These are phyloP conservation scores for Sebastes itinus DNA, from an alignment of 2,797 vertebrate species.

Conservation along the genomic window DNA sequence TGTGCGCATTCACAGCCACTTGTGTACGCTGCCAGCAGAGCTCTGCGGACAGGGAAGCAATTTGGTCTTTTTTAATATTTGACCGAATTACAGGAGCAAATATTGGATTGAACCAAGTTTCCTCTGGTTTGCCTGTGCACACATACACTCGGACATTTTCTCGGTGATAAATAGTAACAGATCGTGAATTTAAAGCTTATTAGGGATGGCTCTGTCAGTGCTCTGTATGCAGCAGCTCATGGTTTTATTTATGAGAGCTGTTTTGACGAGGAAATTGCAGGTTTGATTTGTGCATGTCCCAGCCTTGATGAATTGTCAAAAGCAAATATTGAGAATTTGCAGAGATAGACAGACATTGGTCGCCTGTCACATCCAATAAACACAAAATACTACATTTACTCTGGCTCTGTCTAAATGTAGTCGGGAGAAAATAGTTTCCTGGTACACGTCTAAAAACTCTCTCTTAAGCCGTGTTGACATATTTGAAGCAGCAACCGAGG, in stretches of 20 bases:
- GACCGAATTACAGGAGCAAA: conserved; percentile 77
- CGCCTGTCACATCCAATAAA: conserved; percentile 65
- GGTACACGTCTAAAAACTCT: conserved; percentile 35
- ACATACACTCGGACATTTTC: conserved; percentile 59
- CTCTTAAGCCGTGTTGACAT: conserved; percentile 41
- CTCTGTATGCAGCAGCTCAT: conserved; percentile 46
- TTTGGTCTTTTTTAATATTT: conserved; percentile 78
- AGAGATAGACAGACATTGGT: conserved; percentile 57
- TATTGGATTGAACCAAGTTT: conserved; percentile 74
- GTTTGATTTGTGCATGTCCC: conserved; percentile 65
- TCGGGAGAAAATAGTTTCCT: conserved; percentile 50
- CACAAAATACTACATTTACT: conserved; percentile 49
- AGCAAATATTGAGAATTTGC: conserved; percentile 70
- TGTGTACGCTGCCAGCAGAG: conserved; percentile 51
- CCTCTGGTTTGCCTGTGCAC: conserved; percentile 67
- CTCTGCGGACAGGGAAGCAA: conserved; percentile 71
- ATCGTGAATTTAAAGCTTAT: conserved; percentile 67
- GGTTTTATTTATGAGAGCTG: conserved; percentile 65
- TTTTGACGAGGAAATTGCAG: conserved; percentile 71
- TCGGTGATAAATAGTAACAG: conserved; percentile 68
- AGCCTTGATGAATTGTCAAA: conserved; percentile 64
- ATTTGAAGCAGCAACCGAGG: conserved; percentile 21
- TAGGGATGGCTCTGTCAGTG: conserved; percentile 62
- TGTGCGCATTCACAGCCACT: conserved; percentile 60
- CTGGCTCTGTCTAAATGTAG: conserved; percentile 45